Percentiles rank a stretch among this genome's conserved stretches.
phyloP scores from a whole-genome alignment of 2,888 invertebrate species.

The Agelastica alni region DNA sequence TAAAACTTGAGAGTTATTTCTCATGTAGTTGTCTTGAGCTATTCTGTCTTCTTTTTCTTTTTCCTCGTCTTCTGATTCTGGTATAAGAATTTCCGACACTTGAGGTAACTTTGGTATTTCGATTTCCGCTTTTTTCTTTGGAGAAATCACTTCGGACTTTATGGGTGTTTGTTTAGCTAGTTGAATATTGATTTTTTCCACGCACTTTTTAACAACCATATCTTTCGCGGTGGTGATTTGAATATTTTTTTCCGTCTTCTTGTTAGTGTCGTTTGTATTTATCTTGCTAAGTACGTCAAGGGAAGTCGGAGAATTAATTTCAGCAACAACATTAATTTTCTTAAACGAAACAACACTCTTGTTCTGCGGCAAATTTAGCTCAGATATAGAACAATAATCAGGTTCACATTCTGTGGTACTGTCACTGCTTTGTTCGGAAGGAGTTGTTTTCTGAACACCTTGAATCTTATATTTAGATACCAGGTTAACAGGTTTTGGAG shows the following conservation, averaged over 20 bases:
- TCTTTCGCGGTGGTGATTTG: slow-evolving; percentile 28
- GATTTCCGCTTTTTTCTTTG: slow-evolving; percentile 58
- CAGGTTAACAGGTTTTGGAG: slow-evolving; percentile 78
- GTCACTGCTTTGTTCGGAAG: slow-evolving; percentile 40
- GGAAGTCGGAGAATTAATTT: slow-evolving; percentile 48
- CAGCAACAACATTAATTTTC: slow-evolving; percentile 51
- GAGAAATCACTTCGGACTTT: slow-evolving; percentile 45
- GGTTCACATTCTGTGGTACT: slow-evolving; percentile 61
- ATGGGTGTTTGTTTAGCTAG: slow-evolving; percentile 50
- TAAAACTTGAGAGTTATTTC: slow-evolving; percentile 54
- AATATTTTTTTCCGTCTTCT: slow-evolving; percentile 9
- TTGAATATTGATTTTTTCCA: slow-evolving; percentile 52
- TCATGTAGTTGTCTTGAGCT: slow-evolving; percentile 55
- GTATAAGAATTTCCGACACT: slow-evolving; percentile 74
- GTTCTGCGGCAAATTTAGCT: slow-evolving; percentile 62
- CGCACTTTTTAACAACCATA: slow-evolving; percentile 49
- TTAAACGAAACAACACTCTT: slow-evolving; percentile 40
- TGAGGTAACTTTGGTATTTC: slow-evolving; percentile 76
- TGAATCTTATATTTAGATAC: slow-evolving; percentile 68
- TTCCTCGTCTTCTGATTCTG: slow-evolving; percentile 62
- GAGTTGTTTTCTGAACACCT: slow-evolving; percentile 33
- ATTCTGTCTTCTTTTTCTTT: slow-evolving; percentile 48
- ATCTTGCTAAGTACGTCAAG: slow-evolving; percentile 44
- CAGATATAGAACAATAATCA: slow-evolving; percentile 78
- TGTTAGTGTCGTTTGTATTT: slow-evolving; percentile 27